Evolutionary conservation across 2,113 vertebrate species (phyloP).

Genomic region (Pseudorhombus dupliciocellatus): DNA sequence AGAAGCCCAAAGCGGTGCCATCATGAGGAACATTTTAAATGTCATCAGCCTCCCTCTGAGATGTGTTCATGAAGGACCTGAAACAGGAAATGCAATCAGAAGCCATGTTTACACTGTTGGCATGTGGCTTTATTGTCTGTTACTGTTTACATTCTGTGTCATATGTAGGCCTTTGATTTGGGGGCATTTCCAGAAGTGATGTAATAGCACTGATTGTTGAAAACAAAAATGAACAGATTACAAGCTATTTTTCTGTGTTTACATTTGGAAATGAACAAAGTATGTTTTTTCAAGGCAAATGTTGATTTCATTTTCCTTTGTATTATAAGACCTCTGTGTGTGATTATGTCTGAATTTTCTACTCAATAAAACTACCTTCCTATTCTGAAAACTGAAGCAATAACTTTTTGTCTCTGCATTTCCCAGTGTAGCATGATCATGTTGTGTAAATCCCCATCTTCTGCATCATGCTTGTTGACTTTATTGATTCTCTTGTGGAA

Average conservation of each 20-base stretch:
- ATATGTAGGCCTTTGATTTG: conserved; percentile 13
- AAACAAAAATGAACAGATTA: conserved; percentile 46
- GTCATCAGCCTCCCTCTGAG: conserved; percentile 26
- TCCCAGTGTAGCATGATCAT: too few relatives aligned
- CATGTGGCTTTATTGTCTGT: conserved; percentile 16
- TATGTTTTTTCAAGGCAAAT: conserved; percentile 41
- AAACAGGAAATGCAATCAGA: conserved; percentile 36
- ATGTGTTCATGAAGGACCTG: conserved; percentile 70
- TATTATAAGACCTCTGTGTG: conserved; percentile 30
- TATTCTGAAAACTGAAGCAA: too few relatives aligned
- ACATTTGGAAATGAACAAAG: conserved; percentile 65
- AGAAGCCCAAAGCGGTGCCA: conserved; percentile 82
- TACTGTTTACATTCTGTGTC: conserved; percentile 13
- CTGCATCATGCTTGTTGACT: too few relatives aligned
- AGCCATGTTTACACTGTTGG: conserved; percentile 36
- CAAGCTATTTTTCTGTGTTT: conserved; percentile 70
- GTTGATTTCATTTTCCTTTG: conserved; percentile 18
- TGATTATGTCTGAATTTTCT: conserved; percentile 52
- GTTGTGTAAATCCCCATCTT: too few relatives aligned
- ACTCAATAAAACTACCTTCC: conserved; percentile 56
- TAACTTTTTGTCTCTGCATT: too few relatives aligned
- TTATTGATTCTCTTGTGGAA: too few relatives aligned
- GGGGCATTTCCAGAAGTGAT: conserved; percentile 41
- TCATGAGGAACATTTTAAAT: conserved; percentile 78
- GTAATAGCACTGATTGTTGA: conserved; percentile 44